Base-by-base conservation (phyloP, 2,888 invertebrate species). In the Agapostemon virescens region DNA sequence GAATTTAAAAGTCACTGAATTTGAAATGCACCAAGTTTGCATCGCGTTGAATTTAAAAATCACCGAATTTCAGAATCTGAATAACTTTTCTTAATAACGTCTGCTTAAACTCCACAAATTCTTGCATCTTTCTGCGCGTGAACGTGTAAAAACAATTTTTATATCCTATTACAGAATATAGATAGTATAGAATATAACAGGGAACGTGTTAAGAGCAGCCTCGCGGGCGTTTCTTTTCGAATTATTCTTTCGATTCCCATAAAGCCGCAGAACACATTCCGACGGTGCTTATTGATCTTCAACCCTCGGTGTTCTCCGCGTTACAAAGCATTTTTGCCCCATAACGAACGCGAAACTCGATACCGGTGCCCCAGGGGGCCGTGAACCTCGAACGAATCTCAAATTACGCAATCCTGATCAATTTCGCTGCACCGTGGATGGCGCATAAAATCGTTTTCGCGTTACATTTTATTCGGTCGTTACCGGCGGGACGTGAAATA, bases 401-500 rank as follows among this genome's bases (percentile, higher is more conserved):
- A 42, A 33, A 67, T 77, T 73, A 58, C 42, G 36, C 38, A 52
- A 36, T 67, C 45, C 58, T n/a, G 66, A 45, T 52, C 58, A 67
- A 58, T 73, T 73, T 67, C 66, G 30, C 26, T 20, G 20, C 42
- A 13, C 38, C 55, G 20, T 33, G 11, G n/a, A 45, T 30, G 45
- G 9, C 42, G 38, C 76, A 15, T 58, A 45, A 61, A 61, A 67
- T 73, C 42, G 33, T 33, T 74, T 52, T 17, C 61, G 45, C 30
- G 30, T 36, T 30, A 71, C 52, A 40, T 52, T 71, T 76, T 63
- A 69, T 66, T 40, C 13, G 23, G 26, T 38, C 70, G 45, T 75
- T 55, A 61, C 68, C 66, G 36, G 63, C 13, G n/a, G n/a, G 42
- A 26, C 55, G 17, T 79, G 61, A 61, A 61, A 61, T 79, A 80